A percentile compares a stretch with the other conserved stretches of the same genome.
These are phyloP conservation scores for Lampris incognitus DNA, from an alignment of 2,113 vertebrate species.

Conservation along the genomic window DNA sequence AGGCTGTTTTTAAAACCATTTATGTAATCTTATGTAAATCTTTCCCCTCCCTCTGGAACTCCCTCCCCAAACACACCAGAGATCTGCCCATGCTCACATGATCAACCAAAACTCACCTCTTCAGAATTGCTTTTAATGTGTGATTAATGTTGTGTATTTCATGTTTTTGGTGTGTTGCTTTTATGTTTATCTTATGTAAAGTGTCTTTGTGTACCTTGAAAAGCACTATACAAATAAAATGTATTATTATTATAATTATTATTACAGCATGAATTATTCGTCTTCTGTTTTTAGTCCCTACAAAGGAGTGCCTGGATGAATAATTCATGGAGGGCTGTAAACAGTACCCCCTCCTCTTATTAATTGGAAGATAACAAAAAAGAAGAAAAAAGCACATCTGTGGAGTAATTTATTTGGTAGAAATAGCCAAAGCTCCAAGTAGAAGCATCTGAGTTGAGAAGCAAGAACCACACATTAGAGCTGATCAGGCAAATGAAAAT, in stretches of 20 bases:
- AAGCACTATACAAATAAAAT: too few species aligned
- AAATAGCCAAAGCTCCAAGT: not conserved
- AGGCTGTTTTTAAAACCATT: slow-evolving; percentile 66
- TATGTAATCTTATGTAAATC: slow-evolving; percentile 44
- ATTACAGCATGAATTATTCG: slow-evolving; percentile 55
- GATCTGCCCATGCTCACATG: too few species aligned
- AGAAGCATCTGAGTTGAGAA: slow-evolving; percentile 35
- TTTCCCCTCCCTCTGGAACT: too few species aligned
- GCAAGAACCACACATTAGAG: slow-evolving; percentile 28
- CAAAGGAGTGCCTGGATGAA: slow-evolving; percentile 66
- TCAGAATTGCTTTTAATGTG: too few species aligned
- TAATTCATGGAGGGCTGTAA: slow-evolving; percentile 63
- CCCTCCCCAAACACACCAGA: too few species aligned
- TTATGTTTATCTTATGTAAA: too few species aligned
- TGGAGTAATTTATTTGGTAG: slow-evolving; percentile 43
- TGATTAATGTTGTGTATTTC: too few species aligned
- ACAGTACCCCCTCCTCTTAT: slow-evolving; percentile 57
- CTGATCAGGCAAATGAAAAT: slow-evolving; percentile 45
- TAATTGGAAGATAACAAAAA: slow-evolving; percentile 36
- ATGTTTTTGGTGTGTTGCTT: too few species aligned
- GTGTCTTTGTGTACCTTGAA: too few species aligned
- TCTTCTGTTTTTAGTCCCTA: slow-evolving; percentile 68
- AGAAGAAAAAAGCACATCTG: slow-evolving; percentile 45
- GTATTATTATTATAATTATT: too few species aligned
- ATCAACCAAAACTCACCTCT: too few species aligned